Evolutionary conservation across 2,797 vertebrate species (phyloP).

Genomic region (Notolepis coatsorum): DNA sequence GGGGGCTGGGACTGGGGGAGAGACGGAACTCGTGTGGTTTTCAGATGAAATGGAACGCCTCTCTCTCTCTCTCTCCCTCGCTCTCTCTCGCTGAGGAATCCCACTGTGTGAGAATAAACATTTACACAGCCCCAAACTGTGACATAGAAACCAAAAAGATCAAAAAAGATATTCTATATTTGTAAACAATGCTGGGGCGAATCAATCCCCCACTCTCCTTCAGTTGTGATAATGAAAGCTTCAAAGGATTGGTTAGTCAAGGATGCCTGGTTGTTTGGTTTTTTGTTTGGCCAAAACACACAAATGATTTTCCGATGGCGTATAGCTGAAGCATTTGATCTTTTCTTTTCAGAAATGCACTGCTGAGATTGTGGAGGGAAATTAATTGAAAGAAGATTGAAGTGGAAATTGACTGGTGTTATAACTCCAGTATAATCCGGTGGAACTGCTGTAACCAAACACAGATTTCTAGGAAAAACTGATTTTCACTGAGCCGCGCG

Average conservation of each 20-base stretch:
- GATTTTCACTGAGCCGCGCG: too few species aligned
- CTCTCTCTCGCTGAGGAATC: neutral
- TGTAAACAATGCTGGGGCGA: conserved; percentile 24
- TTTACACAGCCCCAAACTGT: conserved; percentile 32
- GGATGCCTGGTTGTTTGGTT: conserved; percentile 21
- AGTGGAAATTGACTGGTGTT: conserved; percentile 71
- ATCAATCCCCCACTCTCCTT: conserved; percentile 1
- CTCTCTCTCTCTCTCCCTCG: too few species aligned
- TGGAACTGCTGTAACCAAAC: conserved; percentile 35
- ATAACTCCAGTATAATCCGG: conserved; percentile 40
- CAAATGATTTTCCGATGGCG: conserved; percentile 44
- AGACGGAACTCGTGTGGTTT: conserved; percentile 22
- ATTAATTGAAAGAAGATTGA: conserved; percentile 70
- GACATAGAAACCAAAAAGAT: conserved; percentile 43
- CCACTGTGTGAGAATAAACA: conserved; percentile 46
- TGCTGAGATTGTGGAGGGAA: conserved; percentile 58
- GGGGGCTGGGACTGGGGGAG: neutral
- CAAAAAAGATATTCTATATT: conserved; percentile 24
- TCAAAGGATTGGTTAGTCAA: conserved; percentile 15
- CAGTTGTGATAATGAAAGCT: neutral
- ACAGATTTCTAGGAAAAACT: conserved; percentile 43
- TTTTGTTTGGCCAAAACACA: conserved; percentile 48
- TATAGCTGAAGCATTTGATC: conserved; percentile 32
- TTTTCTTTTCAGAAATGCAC: conserved; percentile 35
- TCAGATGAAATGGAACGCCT: neutral